These are phyloP conservation scores for Sphyrna mokarran DNA, from an alignment of 2,113 vertebrate genomes.

Conservation along the genomic window DNA sequence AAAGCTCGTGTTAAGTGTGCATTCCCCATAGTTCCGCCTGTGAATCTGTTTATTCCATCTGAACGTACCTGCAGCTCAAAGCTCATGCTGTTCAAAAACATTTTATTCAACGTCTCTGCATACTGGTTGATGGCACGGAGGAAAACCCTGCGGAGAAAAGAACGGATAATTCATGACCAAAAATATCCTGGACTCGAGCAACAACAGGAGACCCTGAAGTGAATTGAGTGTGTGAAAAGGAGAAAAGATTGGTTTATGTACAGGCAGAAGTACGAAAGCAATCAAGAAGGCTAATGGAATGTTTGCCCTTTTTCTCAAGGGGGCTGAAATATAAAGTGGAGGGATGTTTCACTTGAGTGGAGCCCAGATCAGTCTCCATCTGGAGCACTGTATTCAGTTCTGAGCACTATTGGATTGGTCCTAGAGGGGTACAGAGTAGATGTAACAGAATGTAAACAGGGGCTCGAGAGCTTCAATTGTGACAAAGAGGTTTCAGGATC, in stretches of 20 bases:
- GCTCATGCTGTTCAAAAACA: constrained; percentile 45
- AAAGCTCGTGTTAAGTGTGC: neutral
- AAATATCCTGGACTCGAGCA: neutral
- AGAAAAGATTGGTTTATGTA: neutral
- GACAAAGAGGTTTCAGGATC: neutral
- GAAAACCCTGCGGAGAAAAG: constrained; percentile 46
- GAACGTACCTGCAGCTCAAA: constrained; percentile 52
- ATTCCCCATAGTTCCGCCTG: neutral
- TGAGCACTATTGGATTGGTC: neutral
- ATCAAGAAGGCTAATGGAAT: neutral
- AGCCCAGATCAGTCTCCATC: neutral
- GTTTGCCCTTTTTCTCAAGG: neutral
- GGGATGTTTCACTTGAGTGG: neutral
- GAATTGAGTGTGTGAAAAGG: too few relatives aligned
- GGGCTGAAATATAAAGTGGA: neutral
- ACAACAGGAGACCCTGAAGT: neutral
- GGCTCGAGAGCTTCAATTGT: neutral
- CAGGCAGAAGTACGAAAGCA: neutral
- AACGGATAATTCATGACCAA: neutral
- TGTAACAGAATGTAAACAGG: neutral
- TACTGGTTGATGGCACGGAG: constrained; percentile 48
- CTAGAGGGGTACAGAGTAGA: neutral
- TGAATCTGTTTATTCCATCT: neutral
- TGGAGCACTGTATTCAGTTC: neutral
- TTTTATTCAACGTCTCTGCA: constrained; percentile 40